phyloP scores from a whole-genome alignment of 2,113 vertebrate species.

The Cygnus atratus region DNA sequence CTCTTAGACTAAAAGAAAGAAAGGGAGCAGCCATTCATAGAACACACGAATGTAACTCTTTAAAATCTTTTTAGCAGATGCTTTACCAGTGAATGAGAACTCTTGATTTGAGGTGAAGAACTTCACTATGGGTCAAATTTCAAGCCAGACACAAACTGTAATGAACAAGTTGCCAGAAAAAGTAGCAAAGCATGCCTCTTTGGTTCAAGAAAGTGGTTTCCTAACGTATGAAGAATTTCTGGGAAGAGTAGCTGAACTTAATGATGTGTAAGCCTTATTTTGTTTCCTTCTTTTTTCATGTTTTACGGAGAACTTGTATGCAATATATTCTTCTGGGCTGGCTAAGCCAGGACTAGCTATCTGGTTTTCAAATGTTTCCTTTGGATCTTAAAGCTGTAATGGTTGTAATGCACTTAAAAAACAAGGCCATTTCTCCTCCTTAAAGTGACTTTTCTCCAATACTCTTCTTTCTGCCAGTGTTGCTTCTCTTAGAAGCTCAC shows the following conservation, averaged over 20 bases:
- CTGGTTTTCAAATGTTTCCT: not conserved
- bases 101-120: slow-evolving; percentile 58
- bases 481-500: not conserved
- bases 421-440: not conserved
- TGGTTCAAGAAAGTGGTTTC: slow-evolving; percentile 93
- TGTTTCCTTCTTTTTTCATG: not conserved
- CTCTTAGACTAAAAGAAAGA: not conserved
- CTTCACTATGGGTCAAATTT: slow-evolving; percentile 92
- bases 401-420: not conserved
- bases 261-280: slow-evolving; percentile 89
- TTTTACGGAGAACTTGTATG: not conserved
- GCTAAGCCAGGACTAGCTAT: not conserved
- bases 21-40: not conserved
- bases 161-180: slow-evolving; percentile 95
- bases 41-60: not conserved
- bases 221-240: slow-evolving; percentile 98
- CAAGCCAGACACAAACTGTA: slow-evolving; percentile 87
- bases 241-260: slow-evolving; percentile 94
- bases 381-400: not conserved
- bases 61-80: slow-evolving; percentile 73
- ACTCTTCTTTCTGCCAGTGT: not conserved
- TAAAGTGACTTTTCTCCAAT: not conserved
- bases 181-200: slow-evolving; percentile 87
- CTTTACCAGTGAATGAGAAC: slow-evolving; percentile 76
- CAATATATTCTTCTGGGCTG: not conserved